These are phyloP conservation scores for Periophthalmus magnuspinnatus DNA, from an alignment of 2,797 vertebrate species.

Conservation along the genomic window DNA sequence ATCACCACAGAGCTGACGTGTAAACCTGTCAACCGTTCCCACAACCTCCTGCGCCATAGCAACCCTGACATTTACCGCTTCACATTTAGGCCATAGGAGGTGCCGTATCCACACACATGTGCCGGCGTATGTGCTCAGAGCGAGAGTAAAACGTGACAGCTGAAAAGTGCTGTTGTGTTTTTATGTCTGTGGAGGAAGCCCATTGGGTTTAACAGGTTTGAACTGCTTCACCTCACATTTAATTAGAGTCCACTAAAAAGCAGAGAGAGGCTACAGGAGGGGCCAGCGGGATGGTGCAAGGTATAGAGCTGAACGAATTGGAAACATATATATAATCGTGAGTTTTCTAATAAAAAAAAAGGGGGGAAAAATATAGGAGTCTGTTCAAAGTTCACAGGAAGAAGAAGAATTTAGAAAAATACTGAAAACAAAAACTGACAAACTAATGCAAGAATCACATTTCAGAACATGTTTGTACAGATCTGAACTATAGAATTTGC, in stretches of 20 bases:
- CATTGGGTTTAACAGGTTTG: constrained; percentile 13
- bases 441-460: no score
- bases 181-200: constrained; percentile 25
- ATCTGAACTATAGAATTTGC: no score
- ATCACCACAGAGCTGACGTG: not conserved
- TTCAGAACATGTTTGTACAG: no score
- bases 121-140: not conserved
- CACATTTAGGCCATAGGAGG: not conserved
- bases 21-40: constrained; percentile 23
- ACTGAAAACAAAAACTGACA: no score
- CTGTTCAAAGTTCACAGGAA: no score
- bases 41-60: constrained; percentile 22
- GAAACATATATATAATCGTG: no score
- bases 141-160: constrained; percentile 3
- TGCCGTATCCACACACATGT: not conserved
- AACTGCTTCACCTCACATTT: constrained; percentile 42
- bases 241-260: constrained; percentile 20
- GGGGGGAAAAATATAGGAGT: no score
- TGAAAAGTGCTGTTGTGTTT: not conserved
- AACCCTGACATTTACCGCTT: constrained; percentile 37
- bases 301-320: no score
- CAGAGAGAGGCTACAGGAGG: not conserved
- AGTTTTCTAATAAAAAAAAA: no score
- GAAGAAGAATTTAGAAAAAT: no score
- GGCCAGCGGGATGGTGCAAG: no score